These are phyloP conservation scores for Rotaria socialis DNA, from an alignment of 2,888 invertebrate genomes.

Conservation along the genomic window DNA sequence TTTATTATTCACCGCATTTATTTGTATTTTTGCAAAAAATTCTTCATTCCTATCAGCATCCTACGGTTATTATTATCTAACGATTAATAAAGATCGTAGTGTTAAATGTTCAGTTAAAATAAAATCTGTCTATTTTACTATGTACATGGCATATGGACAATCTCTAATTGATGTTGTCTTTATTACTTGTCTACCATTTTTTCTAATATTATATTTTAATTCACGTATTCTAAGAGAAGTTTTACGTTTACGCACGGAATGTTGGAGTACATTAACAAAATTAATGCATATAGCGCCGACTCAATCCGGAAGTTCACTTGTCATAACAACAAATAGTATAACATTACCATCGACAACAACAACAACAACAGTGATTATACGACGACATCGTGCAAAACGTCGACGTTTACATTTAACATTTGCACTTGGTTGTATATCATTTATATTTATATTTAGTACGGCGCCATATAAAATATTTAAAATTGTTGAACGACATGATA, in stretches of 20 bases:
- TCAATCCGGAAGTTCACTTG: neutral
- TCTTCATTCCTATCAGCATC: neutral
- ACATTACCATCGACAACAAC: neutral
- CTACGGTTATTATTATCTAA: constrained; percentile 15
- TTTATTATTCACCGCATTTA: neutral
- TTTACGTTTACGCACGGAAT: neutral
- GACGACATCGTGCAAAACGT: neutral
- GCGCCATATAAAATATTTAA: constrained; percentile 31
- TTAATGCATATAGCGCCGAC: neutral
- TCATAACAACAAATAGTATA: neutral
- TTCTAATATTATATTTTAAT: constrained; percentile 28
- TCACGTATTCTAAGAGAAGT: constrained; percentile 20
- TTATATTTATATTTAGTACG: constrained; percentile 32
- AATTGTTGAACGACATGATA: constrained; percentile 30
- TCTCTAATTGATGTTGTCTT: constrained; percentile 6
- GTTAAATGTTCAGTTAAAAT: constrained; percentile 10
- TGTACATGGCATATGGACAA: constrained; percentile 35
- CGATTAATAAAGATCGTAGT: neutral
- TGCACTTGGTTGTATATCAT: neutral
- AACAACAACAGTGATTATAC: neutral
- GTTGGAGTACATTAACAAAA: neutral
- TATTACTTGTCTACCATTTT: constrained; percentile 24
- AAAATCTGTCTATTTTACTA: neutral
- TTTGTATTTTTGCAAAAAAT: neutral
- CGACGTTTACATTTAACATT: constrained; percentile 24